Evolutionary conservation across 2,113 vertebrate species (phyloP).

Genomic region (Lophochroa leadbeateri): DNA sequence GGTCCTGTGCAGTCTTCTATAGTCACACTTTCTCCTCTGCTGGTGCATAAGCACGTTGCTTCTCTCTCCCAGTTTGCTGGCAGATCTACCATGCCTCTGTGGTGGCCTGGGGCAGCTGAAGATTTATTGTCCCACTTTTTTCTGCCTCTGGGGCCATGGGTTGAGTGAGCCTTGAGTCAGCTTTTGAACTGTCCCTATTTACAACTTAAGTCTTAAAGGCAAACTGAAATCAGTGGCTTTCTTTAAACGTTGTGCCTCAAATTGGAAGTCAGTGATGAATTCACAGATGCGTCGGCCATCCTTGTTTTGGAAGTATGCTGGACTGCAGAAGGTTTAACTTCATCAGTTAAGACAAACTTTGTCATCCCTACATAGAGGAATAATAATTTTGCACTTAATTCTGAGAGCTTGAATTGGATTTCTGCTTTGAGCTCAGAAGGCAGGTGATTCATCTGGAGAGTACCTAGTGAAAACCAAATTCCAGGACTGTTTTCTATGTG

Average conservation of each 20-base stretch:
- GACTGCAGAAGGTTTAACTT: background rate
- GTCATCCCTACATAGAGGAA: background rate
- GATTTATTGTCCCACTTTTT: background rate
- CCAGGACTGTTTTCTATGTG: background rate
- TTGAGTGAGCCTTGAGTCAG: background rate
- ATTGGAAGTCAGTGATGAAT: background rate
- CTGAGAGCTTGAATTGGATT: rapidly evolving
- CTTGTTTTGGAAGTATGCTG: background rate
- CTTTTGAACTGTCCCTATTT: background rate
- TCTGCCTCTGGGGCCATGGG: background rate
- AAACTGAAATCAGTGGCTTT: background rate
- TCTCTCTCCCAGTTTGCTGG: background rate
- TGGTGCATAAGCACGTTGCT: rapidly evolving
- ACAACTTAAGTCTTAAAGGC: background rate
- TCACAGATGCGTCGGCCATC: background rate
- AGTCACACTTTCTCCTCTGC: background rate
- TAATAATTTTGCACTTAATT: background rate
- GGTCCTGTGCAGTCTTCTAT: background rate
- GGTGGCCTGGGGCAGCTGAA: background rate
- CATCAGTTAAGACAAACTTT: background rate
- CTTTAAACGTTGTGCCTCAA: background rate
- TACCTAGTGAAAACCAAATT: background rate
- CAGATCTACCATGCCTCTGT: rapidly evolving
- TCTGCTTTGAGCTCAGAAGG: background rate
- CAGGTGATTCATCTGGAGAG: background rate